Base-by-base conservation (phyloP, 92 coral and sea anemone genomes). In the Heteractis magnifica region DNA sequence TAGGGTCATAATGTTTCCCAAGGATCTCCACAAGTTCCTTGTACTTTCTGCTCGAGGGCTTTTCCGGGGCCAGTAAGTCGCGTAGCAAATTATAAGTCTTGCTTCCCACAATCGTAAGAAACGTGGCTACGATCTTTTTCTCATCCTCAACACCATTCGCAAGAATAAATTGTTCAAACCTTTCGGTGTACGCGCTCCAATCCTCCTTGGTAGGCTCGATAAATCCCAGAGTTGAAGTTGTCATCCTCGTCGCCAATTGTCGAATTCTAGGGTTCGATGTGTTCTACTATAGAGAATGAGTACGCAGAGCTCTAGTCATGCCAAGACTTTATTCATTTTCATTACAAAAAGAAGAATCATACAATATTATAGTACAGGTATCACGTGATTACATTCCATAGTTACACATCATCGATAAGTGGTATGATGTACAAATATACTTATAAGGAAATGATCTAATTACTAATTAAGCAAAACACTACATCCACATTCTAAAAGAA, bases 81-180 rank as follows among this genome's bases (percentile, higher is more conserved):
- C 52, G 56, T 58, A 85, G 72, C 23, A 84, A 49, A 34, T 78
- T 41, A 49, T 76, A 80, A 56, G 75, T 73, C 75, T 84, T 73
- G 34, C 71, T 78, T 11, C 89, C 91, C 12, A 84, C 68, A 18
- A 55, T 78, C 13, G 89, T 72, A 8, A 89, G 65, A 55, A 89
- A 70, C 65, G 82, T 65, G 52, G 89, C 84, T 6, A 73, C 44
- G 14, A 49, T 50, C 75, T 78, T 77, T 71, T 73, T 85, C 23
- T 58, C 88, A 10, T 72, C 79, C 15, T 55, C 34, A 10, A 53
- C 23, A 34, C n/a, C 71, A 52, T 81, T 87, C 51, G 82, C 78
- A 1, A 65, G 82, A 20, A 49, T 41, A 44, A 23, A 65, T n/a
- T 65, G 65, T 44, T 62, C 83, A 5, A 79, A 58, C 13, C 75